These are phyloP conservation scores for Holothuria scabra DNA, from an alignment of 53 echinoderm and acorn worm species.

Conservation along the genomic window DNA sequence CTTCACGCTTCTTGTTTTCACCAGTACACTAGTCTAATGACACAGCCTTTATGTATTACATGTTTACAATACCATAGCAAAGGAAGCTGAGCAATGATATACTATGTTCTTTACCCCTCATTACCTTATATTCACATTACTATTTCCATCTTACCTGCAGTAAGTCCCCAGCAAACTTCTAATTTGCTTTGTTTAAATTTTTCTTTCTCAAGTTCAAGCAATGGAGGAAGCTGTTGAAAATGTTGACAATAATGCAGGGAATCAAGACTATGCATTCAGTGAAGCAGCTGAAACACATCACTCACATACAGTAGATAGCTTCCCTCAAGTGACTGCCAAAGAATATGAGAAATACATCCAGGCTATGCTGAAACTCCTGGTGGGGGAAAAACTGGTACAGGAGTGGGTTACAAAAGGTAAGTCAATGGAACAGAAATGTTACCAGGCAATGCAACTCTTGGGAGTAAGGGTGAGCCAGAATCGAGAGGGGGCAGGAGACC, in stretches of 20 bases:
- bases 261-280: conserved; percentile 58
- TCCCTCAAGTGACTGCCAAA: conserved; percentile 71
- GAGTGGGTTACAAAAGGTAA: conserved; percentile 93
- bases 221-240: neutral
- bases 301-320: conserved; percentile 81
- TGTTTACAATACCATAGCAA: no score
- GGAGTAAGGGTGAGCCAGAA: no score
- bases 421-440: neutral
- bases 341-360: conserved; percentile 85
- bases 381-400: conserved; percentile 76
- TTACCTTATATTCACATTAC: no score
- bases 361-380: conserved; percentile 84
- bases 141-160: no score
- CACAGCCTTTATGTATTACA: no score
- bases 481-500: no score
- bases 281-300: conserved; percentile 84
- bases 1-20: no score
- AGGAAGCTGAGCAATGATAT: no score
- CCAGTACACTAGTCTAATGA: no score
- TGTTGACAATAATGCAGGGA: conserved; percentile 15
- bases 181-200: neutral
- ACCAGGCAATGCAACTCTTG: no score
- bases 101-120: no score
- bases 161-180: no score
- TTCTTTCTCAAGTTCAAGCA: neutral